Percentiles rank a stretch among this genome's conserved stretches.
Conservation (phyloP, 2,888 invertebrate genomes). For the Volucella inanis region DNA sequence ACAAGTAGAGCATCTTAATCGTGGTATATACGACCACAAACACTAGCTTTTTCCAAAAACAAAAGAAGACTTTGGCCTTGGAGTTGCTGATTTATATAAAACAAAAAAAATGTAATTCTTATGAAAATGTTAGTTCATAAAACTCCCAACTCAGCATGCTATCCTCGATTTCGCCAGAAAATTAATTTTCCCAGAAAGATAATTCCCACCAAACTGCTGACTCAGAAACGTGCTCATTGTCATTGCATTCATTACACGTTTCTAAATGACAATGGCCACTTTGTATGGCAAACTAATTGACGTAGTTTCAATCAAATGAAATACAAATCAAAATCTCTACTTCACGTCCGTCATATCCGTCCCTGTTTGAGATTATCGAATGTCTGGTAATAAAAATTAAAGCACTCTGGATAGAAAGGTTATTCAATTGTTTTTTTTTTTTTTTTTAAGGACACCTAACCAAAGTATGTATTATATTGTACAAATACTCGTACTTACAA, state of each 20-base stretch:
- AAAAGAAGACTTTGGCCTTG: no score
- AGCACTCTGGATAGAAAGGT: background rate
- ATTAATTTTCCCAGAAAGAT: slow-evolving; percentile 10
- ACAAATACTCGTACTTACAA: slow-evolving; percentile 55
- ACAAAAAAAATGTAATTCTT: no score
- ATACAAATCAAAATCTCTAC: slow-evolving; percentile 13
- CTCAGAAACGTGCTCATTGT: slow-evolving; percentile 8
- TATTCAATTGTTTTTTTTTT: background rate
- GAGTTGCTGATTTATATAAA: no score
- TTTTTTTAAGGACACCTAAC: background rate
- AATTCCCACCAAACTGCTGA: slow-evolving; percentile 11
- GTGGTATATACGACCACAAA: background rate
- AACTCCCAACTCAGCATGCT: no score
- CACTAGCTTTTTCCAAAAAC: no score
- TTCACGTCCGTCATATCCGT: no score
- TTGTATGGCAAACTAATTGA: slow-evolving; percentile 53
- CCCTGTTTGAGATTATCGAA: no score
- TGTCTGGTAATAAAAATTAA: background rate
- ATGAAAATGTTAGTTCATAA: no score
- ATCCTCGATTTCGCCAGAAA: slow-evolving; percentile 6
- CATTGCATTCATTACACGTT: slow-evolving; percentile 24
- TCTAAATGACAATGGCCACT: slow-evolving; percentile 7
- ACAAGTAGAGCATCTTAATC: slow-evolving; percentile 2
- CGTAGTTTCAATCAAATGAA: slow-evolving; percentile 41
- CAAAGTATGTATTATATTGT: slow-evolving; percentile 28